Evolutionary conservation across 1,140 invertebrate genomes (phyloP).

Genomic region (Meteorus sp.): DNA sequence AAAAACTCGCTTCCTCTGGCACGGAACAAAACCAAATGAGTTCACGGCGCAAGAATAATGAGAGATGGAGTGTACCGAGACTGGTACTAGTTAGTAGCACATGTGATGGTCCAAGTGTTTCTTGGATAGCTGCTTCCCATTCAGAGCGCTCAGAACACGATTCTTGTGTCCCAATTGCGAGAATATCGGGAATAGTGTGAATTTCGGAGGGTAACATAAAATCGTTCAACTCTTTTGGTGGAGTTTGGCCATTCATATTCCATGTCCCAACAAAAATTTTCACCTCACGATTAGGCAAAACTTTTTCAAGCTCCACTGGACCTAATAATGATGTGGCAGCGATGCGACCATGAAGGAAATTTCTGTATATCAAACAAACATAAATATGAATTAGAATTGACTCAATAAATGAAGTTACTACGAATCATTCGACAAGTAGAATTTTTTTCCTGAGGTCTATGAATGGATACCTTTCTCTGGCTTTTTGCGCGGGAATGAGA

Average conservation of each 20-base stretch:
- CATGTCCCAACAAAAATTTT: conserved; percentile 90
- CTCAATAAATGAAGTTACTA: not conserved
- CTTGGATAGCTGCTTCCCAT: conserved; percentile 90
- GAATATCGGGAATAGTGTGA: conserved; percentile 86
- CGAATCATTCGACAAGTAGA: no score
- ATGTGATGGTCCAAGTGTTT: conserved; percentile 88
- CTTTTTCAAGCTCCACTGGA: conserved; percentile 78
- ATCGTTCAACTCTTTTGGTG: conserved; percentile 82
- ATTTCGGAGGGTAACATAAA: conserved; percentile 83
- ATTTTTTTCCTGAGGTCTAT: no score
- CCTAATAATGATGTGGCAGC: conserved; percentile 80
- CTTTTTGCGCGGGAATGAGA: conserved; percentile 77
- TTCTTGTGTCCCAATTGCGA: conserved; percentile 92
- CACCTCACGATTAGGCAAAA: conserved; percentile 82
- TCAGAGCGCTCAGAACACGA: conserved; percentile 80
- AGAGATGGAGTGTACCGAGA: conserved; percentile 80
- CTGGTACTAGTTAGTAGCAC: conserved; percentile 64
- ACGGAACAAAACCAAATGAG: conserved; percentile 92
- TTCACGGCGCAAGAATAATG: conserved; percentile 84
- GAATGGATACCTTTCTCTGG: conserved; percentile 76
- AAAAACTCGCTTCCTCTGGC: conserved; percentile 83
- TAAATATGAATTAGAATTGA: not conserved
- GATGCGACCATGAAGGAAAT: conserved; percentile 77
- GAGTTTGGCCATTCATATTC: conserved; percentile 92
- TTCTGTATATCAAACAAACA: conserved; percentile 55